These are phyloP conservation scores for Poecilia picta DNA, from an alignment of 2,797 vertebrate genomes.

Conservation along the genomic window DNA sequence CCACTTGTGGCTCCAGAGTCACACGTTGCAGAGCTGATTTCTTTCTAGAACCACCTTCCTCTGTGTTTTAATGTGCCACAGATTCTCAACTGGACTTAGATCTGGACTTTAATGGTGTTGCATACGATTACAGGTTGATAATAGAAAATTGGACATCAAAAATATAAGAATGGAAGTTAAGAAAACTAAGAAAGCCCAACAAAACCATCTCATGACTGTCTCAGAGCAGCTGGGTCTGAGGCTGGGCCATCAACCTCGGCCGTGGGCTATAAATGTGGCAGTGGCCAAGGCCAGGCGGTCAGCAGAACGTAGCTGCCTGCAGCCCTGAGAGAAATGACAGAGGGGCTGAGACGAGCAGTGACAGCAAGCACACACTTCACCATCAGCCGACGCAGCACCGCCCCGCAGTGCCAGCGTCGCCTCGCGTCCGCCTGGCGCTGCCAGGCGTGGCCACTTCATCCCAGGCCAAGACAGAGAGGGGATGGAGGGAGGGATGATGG, in stretches of 20 bases:
- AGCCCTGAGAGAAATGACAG: constrained; percentile 58
- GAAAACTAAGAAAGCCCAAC: not conserved
- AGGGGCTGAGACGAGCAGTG: constrained; percentile 60
- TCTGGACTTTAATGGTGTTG: not conserved
- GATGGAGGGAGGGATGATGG: not conserved
- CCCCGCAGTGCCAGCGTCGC: constrained; percentile 48
- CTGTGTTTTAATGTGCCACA: not conserved
- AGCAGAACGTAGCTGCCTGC: constrained; percentile 68
- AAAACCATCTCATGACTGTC: not conserved
- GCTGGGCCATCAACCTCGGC: constrained; percentile 9
- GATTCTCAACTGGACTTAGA: not conserved
- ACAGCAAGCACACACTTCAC: constrained; percentile 59
- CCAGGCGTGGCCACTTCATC: constrained; percentile 33
- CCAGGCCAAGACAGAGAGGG: constrained; percentile 7
- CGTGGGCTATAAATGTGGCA: constrained; percentile 36
- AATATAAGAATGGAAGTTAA: not conserved
- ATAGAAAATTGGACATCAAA: not conserved
- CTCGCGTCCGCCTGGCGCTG: constrained; percentile 46
- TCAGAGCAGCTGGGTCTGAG: not conserved
- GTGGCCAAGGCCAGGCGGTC: constrained; percentile 53
- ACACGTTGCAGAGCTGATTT: too few species aligned
- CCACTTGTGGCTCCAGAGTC: too few species aligned
- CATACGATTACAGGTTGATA: too few species aligned
- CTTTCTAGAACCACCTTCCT: not conserved
- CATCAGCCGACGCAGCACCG: constrained; percentile 45